Evolutionary conservation across 2,113 vertebrate species (phyloP).

Genomic region (Rhizomys pruinosus): DNA sequence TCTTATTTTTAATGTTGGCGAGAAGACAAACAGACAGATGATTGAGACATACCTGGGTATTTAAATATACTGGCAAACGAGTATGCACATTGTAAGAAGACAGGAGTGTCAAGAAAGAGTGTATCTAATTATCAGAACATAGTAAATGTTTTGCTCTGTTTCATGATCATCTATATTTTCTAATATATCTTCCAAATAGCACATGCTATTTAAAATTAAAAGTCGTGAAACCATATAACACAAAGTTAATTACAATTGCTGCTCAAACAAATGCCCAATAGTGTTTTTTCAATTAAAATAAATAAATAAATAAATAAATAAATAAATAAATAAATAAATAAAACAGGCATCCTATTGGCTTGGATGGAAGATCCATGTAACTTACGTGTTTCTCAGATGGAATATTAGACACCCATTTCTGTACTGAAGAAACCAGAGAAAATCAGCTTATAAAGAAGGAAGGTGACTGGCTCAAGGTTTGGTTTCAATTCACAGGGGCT

Average conservation of each 20-base stretch:
- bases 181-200: slow-evolving; percentile 1
- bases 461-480: not conserved
- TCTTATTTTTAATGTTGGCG: not conserved
- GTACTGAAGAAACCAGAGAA: not conserved
- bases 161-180: not conserved
- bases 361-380: not conserved
- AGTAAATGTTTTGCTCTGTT: not conserved
- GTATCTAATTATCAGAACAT: not conserved
- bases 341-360: no score
- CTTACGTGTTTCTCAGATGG: not conserved
- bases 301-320: no score
- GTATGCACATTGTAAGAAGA: not conserved
- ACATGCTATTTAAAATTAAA: not conserved
- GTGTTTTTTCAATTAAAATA: no score
- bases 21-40: not conserved
- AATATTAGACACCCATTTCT: not conserved
- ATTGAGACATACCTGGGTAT: not conserved
- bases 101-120: not conserved
- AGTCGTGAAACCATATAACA: no score
- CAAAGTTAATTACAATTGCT: not conserved
- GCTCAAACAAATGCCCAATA: not conserved
- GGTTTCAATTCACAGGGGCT: not conserved
- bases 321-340: no score
- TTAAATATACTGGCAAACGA: not conserved
- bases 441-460: not conserved